Evolutionary conservation across 2,888 invertebrate genomes (phyloP), one percentile per base, ranked within the genome.

Genomic region (Caenorhabditis doughertyi): DNA sequence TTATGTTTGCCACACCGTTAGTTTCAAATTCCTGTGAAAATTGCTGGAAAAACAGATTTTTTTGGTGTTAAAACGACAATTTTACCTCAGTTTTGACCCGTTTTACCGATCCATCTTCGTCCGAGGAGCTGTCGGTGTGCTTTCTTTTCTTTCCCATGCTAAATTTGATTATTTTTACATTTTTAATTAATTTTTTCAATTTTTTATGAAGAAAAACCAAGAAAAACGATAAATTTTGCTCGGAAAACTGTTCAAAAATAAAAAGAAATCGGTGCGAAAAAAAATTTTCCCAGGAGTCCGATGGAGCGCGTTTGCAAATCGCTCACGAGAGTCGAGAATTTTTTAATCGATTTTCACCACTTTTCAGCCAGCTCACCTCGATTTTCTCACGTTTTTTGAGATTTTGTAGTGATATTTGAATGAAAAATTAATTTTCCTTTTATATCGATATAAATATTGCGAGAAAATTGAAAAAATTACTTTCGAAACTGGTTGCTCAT

Each of bases 131-230:
- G 3, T 64, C 67, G 7, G 68, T 29, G 23, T 72, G 65, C 70
- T 64, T 79, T 58, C 82, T 67, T 62, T 73, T 79, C 58, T 73
- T 81, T 7, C 76, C 71, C 81, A 81, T 23, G 16, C 68, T 64
- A 60, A 49, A 13, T 16, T 25, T 42, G 0, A 4, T 55, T 39
- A 18, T 60, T 64, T 9, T 53, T 25, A 21, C 58, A 25, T 39
- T 74, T n/a, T n/a, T n/a, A n/a, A n/a, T n/a, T n/a, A n/a, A n/a
- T n/a, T n/a, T n/a, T n/a, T n/a, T n/a, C n/a, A n/a, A n/a, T n/a
- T n/a, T n/a, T n/a, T 67, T 62, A 42, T n/a, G 35, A 58, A 42
- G 13, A 29, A 1, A 42, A 35, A 25, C 18, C 74, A 55, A 58
- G 65, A n/a, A n/a, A n/a, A n/a, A n/a, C n/a, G n/a, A n/a, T n/a